Evolutionary conservation across 2,888 invertebrate genomes (phyloP).

Genomic region (Standfussiana lucernea): DNA sequence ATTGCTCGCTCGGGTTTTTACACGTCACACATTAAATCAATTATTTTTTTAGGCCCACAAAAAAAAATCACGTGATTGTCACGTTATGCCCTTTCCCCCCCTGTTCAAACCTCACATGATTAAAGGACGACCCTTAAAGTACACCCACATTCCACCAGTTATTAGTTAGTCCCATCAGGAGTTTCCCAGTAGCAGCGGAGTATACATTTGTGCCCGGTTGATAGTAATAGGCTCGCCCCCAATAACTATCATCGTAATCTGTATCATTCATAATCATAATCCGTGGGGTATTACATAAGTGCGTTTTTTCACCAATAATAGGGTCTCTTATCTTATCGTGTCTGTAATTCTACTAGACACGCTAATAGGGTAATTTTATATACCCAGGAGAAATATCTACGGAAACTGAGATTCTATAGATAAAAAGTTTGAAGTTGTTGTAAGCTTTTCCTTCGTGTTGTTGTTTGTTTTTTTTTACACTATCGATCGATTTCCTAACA

Average conservation of each 20-base stretch:
- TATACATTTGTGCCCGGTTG: not conserved
- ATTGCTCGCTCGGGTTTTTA: too few relatives aligned
- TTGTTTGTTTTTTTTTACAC: not conserved
- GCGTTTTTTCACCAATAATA: slow-evolving; percentile 31
- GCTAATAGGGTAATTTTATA: slow-evolving; percentile 7
- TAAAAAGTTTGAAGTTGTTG: not conserved
- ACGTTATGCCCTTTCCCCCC: too few relatives aligned
- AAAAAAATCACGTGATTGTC: too few relatives aligned
- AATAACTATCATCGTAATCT: not conserved
- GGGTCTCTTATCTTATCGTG: slow-evolving; percentile 19
- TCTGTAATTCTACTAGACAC: slow-evolving; percentile 1
- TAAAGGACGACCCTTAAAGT: too few relatives aligned
- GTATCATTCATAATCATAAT: slow-evolving; percentile 17
- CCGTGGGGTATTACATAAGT: not conserved
- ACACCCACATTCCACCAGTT: not conserved
- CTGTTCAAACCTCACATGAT: too few relatives aligned
- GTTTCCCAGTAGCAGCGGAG: not conserved
- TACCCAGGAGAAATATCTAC: slow-evolving; percentile 2
- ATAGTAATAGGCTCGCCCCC: not conserved
- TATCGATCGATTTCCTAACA: not conserved
- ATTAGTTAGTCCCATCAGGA: not conserved
- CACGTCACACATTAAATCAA: too few relatives aligned
- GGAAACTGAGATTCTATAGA: not conserved
- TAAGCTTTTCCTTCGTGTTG: not conserved
- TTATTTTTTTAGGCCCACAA: too few relatives aligned